phyloP scores from a whole-genome alignment of 2,113 vertebrate genomes.

The Aix galericulata region DNA sequence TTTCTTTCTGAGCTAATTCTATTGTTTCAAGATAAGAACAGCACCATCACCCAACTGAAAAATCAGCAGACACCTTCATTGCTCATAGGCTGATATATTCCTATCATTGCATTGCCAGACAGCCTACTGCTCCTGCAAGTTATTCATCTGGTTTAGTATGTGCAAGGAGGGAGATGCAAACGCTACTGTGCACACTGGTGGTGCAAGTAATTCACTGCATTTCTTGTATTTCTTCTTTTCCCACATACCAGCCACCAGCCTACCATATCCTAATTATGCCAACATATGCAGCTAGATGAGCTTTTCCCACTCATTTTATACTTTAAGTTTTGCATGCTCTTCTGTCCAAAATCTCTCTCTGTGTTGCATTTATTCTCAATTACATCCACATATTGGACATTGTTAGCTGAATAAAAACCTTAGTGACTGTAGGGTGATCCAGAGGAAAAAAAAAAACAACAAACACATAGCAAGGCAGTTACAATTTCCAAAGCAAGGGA shows the following conservation, averaged over 20 bases:
- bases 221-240: background rate
- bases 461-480: background rate
- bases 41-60: background rate
- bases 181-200: background rate
- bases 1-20: background rate
- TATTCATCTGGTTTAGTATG: background rate
- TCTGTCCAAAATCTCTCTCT: background rate
- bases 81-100: background rate
- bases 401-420: background rate
- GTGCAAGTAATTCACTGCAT: background rate
- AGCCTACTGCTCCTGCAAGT: background rate
- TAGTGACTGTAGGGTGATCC: background rate
- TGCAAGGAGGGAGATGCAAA: background rate
- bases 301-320: background rate
- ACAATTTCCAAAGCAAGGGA: background rate
- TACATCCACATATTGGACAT: background rate
- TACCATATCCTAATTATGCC: background rate
- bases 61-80: background rate
- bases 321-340: background rate
- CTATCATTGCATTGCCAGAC: background rate
- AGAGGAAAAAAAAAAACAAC: background rate
- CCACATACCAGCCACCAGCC: fast-evolving
- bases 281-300: background rate
- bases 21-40: background rate
- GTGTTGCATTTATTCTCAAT: background rate